Percentiles rank a stretch among this genome's conserved stretches.
Evolutionary conservation across 2,888 invertebrate genomes (phyloP).

Genomic region (Limnephilus auricula): DNA sequence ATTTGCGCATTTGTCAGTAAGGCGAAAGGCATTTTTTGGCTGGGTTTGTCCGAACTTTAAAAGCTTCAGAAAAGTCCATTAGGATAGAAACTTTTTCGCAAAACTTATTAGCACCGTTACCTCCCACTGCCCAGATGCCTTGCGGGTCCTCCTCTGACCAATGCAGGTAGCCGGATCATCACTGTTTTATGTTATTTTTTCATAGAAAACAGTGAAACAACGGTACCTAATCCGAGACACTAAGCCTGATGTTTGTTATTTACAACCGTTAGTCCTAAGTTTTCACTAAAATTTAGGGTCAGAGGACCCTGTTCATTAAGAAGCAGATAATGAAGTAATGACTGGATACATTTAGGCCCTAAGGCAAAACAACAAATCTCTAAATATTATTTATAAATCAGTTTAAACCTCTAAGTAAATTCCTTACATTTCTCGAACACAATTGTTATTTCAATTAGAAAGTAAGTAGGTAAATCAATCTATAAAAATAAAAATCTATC

Average conservation of each 20-base stretch:
- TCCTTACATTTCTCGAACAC: background rate
- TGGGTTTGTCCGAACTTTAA: constrained; percentile 28
- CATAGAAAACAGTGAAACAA: constrained; percentile 24
- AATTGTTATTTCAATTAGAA: background rate
- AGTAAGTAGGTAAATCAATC: too few species aligned
- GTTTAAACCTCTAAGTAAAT: background rate
- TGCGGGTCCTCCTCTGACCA: background rate
- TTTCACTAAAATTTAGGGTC: background rate
- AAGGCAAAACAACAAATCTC: background rate
- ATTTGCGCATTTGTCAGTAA: background rate
- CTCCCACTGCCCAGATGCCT: background rate
- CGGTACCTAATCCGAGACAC: background rate
- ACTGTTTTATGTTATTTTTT: constrained; percentile 26
- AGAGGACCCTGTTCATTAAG: background rate
- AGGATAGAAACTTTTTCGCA: background rate
- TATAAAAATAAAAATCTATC: too few species aligned
- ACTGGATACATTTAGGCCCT: background rate
- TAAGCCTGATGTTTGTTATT: constrained; percentile 17
- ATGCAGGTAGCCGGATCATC: constrained; percentile 35
- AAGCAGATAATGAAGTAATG: background rate
- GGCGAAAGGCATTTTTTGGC: background rate
- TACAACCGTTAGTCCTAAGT: constrained; percentile 10
- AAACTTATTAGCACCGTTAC: constrained; percentile 13
- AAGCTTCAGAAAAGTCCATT: constrained; percentile 19
- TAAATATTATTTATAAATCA: background rate